phyloP scores from a whole-genome alignment of 2,888 invertebrate genomes.

The Andrena flavipes region DNA sequence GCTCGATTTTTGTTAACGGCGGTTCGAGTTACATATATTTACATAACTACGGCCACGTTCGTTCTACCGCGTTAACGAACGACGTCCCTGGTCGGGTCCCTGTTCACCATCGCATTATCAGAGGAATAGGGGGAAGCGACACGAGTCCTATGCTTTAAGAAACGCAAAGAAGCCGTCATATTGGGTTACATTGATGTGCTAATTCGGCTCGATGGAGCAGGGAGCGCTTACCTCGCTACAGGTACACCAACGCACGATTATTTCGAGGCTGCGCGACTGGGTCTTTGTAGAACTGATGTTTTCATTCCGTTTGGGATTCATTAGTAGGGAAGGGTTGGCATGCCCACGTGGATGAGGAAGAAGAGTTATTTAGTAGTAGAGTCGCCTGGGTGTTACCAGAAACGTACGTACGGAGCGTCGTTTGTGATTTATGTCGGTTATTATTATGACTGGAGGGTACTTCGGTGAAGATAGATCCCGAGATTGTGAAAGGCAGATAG shows the following conservation, averaged over 20 bases:
- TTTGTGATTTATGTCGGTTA: slow-evolving; percentile 11
- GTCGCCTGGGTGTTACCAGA: background rate
- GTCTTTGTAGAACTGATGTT: slow-evolving; percentile 30
- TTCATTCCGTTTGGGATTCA: slow-evolving; percentile 46
- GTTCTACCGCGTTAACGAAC: slow-evolving; percentile 39
- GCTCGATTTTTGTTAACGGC: slow-evolving; percentile 33
- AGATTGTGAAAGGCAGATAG: background rate
- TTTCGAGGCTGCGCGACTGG: slow-evolving; percentile 3
- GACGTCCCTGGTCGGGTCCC: background rate
- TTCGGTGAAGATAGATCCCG: slow-evolving; percentile 1
- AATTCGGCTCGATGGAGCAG: slow-evolving; percentile 43
- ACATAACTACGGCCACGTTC: slow-evolving; percentile 42
- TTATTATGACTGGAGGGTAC: slow-evolving; percentile 12
- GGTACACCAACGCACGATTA: slow-evolving; percentile 17
- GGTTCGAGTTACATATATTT: slow-evolving; percentile 57
- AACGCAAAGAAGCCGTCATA: slow-evolving; percentile 61
- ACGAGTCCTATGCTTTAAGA: slow-evolving; percentile 12
- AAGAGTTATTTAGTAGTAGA: background rate
- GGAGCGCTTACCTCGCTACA: slow-evolving; percentile 47
- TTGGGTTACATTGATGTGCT: slow-evolving; percentile 69
- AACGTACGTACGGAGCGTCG: background rate
- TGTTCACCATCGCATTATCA: slow-evolving; percentile 33
- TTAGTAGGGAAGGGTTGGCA: slow-evolving; percentile 32
- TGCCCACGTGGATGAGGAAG: background rate
- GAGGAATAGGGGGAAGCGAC: slow-evolving; percentile 11